phyloP scores from a whole-genome alignment of 2,113 vertebrate genomes.

The Plecturocebus donacophilus region DNA sequence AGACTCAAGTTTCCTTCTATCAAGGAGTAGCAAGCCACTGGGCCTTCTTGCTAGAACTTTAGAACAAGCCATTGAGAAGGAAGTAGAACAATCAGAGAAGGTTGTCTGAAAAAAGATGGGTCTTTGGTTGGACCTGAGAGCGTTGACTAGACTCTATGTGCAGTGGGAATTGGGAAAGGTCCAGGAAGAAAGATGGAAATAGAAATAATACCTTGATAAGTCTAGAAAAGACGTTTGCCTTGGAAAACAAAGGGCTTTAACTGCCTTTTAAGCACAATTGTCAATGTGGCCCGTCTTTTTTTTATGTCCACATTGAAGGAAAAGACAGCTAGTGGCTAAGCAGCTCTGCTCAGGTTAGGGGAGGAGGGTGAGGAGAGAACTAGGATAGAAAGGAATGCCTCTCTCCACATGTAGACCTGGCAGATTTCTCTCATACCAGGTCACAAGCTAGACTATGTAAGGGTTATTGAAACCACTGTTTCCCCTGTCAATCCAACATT shows the following conservation, averaged over 20 bases:
- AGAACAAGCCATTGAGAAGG: neutral
- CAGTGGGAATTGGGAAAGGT: constrained; percentile 11
- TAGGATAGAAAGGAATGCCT: neutral
- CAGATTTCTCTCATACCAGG: neutral
- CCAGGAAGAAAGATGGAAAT: neutral
- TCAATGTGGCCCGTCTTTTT: neutral
- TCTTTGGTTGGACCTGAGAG: neutral
- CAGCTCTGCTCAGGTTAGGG: neutral
- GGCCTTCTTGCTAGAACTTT: neutral
- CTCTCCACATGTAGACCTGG: neutral
- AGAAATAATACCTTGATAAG: neutral
- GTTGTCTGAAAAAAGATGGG: neutral
- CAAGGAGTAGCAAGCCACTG: neutral
- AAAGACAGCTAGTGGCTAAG: constrained; percentile 7
- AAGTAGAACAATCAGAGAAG: neutral
- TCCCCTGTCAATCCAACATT: neutral
- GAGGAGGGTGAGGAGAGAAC: neutral
- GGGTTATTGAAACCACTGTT: neutral
- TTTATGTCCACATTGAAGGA: neutral
- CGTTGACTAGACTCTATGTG: neutral
- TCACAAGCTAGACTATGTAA: neutral
- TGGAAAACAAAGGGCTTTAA: neutral
- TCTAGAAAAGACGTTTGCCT: neutral
- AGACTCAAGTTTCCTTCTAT: neutral
- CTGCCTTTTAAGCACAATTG: neutral